These are phyloP conservation scores for Halcyon leucocephala DNA, from an alignment of 2,797 vertebrate species.

Conservation along the genomic window DNA sequence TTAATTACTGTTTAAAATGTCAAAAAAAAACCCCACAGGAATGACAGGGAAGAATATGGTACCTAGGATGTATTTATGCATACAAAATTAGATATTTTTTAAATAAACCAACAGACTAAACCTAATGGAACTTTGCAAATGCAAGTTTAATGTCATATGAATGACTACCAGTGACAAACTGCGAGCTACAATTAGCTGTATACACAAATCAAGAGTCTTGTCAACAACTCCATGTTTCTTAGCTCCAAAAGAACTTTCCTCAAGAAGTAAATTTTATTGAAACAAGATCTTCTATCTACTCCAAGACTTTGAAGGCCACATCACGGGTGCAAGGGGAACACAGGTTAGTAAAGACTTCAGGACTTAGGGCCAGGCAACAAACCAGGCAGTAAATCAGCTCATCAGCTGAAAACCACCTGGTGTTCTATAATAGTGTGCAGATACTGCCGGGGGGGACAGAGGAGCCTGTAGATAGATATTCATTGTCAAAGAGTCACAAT, in stretches of 20 bases:
- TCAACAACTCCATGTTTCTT: not conserved
- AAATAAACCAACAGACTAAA: not conserved
- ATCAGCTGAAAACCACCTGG: not conserved
- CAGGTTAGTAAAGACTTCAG: not conserved
- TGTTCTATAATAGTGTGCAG: not conserved
- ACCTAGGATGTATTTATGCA: not conserved
- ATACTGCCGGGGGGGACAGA: not conserved
- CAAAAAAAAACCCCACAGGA: not conserved
- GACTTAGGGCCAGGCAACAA: not conserved
- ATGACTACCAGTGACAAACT: not conserved
- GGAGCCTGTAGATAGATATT: not conserved
- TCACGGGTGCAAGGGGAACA: not conserved
- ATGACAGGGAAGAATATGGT: not conserved
- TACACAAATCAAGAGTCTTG: not conserved
- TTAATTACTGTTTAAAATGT: not conserved
- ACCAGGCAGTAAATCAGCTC: not conserved
- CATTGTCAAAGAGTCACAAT: not conserved
- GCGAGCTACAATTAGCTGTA: not conserved
- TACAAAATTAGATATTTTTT: not conserved
- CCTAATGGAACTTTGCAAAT: not conserved
- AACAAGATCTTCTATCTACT: not conserved
- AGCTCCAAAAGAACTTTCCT: not conserved
- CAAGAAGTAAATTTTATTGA: not conserved
- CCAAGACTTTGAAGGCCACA: not conserved
- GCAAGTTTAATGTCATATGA: not conserved